phyloP scores from a whole-genome alignment of 2,888 invertebrate species.

The Ernsta delagoae region DNA sequence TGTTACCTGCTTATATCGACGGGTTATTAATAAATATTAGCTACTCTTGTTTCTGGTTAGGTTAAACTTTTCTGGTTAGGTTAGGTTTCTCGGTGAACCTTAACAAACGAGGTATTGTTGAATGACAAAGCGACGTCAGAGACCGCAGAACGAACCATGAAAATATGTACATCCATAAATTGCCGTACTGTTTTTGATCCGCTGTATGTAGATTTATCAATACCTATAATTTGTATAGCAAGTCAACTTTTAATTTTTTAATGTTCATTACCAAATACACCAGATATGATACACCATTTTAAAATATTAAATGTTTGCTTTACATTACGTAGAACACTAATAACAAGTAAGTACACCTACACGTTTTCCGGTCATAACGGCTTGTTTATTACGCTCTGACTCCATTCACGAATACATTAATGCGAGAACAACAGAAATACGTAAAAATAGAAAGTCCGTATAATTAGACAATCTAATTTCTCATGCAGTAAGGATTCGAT shows the following conservation, averaged over 20 bases:
- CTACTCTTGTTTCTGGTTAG: too few relatives aligned
- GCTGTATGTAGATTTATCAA: background rate
- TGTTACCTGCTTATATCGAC: too few relatives aligned
- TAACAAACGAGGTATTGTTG: constrained; percentile 79
- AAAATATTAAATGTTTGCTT: constrained; percentile 32
- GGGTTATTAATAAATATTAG: too few relatives aligned
- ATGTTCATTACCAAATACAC: constrained; percentile 9
- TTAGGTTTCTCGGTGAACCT: constrained; percentile 70
- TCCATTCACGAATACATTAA: constrained; percentile 44
- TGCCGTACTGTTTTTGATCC: constrained; percentile 65
- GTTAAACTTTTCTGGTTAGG: constrained; percentile 25
- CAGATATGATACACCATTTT: constrained; percentile 24
- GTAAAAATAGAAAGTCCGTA: constrained; percentile 44
- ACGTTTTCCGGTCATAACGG: constrained; percentile 48
- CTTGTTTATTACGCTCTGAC: constrained; percentile 53
- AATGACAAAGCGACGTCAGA: constrained; percentile 39
- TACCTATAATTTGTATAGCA: background rate
- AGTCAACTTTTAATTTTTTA: background rate
- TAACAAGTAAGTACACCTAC: constrained; percentile 43
- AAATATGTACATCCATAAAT: constrained; percentile 75
- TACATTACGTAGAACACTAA: constrained; percentile 31
- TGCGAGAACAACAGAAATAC: constrained; percentile 43
- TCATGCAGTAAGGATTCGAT: constrained; percentile 2
- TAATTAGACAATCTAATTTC: constrained; percentile 18
- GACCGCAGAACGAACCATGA: constrained; percentile 40